Evolutionary conservation across 2,888 invertebrate species (phyloP).

Genomic region (Morpho achilles): DNA sequence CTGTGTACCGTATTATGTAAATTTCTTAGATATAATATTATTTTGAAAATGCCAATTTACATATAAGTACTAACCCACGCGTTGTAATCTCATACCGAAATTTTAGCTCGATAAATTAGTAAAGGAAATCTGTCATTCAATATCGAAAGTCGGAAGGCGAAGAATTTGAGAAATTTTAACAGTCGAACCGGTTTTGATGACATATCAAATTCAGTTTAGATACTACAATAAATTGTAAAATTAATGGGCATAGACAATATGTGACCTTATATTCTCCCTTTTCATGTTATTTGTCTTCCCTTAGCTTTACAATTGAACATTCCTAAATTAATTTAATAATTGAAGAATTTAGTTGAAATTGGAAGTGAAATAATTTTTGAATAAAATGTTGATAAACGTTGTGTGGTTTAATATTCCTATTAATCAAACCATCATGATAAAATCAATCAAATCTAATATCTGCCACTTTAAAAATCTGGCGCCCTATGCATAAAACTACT

Average conservation of each 20-base stretch:
- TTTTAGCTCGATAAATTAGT: slow-evolving; percentile 25
- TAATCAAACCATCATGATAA: too few relatives aligned
- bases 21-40: slow-evolving; percentile 24
- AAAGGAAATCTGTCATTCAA: slow-evolving; percentile 21
- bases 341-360: too few relatives aligned
- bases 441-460: too few relatives aligned
- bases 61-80: slow-evolving; percentile 27
- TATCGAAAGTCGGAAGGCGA: slow-evolving; percentile 14
- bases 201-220: slow-evolving; percentile 6
- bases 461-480: too few relatives aligned
- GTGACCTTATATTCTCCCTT: too few relatives aligned
- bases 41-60: slow-evolving; percentile 28
- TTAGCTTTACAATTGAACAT: too few relatives aligned
- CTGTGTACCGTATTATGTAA: slow-evolving; percentile 27
- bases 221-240: slow-evolving; percentile 1
- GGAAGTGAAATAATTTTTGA: too few relatives aligned
- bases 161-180: slow-evolving; percentile 5
- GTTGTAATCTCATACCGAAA: slow-evolving; percentile 20
- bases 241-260: neutral
- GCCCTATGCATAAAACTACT: too few relatives aligned
- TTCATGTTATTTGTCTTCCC: too few relatives aligned
- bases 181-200: slow-evolving; percentile 5
- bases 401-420: too few relatives aligned
- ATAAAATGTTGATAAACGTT: too few relatives aligned
- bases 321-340: too few relatives aligned